A percentile compares a stretch with the other conserved stretches of the same genome.
Conservation (phyloP, 2,113 vertebrate species). For the Syngnathoides biaculeatus region DNA sequence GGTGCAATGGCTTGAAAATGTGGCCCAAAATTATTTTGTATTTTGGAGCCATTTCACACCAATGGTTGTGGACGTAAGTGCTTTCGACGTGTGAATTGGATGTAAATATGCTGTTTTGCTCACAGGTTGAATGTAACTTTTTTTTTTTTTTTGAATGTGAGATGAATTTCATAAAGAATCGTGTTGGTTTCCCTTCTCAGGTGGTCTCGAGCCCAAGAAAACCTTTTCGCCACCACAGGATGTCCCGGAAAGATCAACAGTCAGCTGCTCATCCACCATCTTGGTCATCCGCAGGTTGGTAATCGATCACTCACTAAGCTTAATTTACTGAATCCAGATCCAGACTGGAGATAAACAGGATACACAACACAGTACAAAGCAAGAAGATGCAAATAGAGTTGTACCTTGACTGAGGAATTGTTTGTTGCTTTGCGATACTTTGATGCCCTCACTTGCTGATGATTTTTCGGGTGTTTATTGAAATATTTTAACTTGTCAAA, state of each 20-base stretch:
- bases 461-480: too few species aligned
- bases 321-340: too few species aligned
- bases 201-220: constrained; percentile 90
- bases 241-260: constrained; percentile 89
- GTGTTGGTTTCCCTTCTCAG: constrained; percentile 55
- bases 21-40: neutral
- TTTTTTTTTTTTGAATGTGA: neutral
- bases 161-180: too few species aligned
- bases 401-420: too few species aligned
- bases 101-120: neutral
- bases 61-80: neutral
- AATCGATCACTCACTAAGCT: too few species aligned
- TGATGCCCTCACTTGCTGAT: too few species aligned
- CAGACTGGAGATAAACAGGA: too few species aligned
- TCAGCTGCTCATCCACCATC: constrained; percentile 90
- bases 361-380: too few species aligned
- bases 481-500: too few species aligned
- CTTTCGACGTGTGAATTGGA: neutral
- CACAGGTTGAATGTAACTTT: neutral
- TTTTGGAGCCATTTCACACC: neutral
- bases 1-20: neutral
- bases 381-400: too few species aligned
- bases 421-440: too few species aligned
- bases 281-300: constrained; percentile 90
- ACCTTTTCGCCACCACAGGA: constrained; percentile 90